These are phyloP conservation scores for Oryzias celebensis DNA, from an alignment of 2,113 vertebrate species.

Conservation along the genomic window DNA sequence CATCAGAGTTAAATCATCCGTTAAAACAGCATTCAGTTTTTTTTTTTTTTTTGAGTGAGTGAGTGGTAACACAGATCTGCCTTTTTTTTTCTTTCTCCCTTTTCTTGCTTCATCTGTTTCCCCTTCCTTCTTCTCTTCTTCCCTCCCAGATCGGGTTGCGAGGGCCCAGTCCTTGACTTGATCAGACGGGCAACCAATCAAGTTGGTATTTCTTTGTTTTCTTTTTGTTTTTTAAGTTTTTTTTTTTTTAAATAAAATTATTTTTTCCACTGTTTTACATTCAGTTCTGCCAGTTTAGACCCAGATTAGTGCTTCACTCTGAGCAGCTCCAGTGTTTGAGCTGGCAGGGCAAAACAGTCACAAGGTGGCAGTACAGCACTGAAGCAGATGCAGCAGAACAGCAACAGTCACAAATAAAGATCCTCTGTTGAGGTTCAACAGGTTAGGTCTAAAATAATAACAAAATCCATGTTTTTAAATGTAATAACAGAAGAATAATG, in stretches of 20 bases:
- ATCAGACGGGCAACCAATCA: constrained; percentile 71
- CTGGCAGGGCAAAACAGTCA: constrained; percentile 5
- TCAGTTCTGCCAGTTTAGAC: neutral
- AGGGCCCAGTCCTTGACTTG: constrained; percentile 77
- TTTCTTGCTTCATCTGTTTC: constrained; percentile 16
- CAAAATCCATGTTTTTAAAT: too few relatives aligned
- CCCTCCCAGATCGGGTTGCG: constrained; percentile 76
- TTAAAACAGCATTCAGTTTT: constrained; percentile 7
- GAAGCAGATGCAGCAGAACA: neutral
- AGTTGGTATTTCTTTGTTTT: constrained; percentile 60
- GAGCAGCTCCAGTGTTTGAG: too few relatives aligned
- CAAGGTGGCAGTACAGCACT: constrained; percentile 37
- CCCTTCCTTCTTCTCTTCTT: constrained; percentile 34
- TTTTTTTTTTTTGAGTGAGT: constrained; percentile 40
- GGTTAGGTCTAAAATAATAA: too few relatives aligned
- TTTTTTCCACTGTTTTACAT: constrained; percentile 1
- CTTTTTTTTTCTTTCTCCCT: constrained; percentile 24
- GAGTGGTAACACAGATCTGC: constrained; percentile 65
- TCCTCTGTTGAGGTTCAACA: too few relatives aligned
- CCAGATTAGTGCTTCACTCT: neutral
- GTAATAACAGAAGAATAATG: too few relatives aligned
- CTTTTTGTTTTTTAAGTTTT: constrained; percentile 27
- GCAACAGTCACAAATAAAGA: too few relatives aligned
- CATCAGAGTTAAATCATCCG: neutral
- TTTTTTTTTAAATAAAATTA: constrained; percentile 1